Base-by-base conservation (phyloP, 2,113 vertebrate genomes). In the Progne subis region DNA sequence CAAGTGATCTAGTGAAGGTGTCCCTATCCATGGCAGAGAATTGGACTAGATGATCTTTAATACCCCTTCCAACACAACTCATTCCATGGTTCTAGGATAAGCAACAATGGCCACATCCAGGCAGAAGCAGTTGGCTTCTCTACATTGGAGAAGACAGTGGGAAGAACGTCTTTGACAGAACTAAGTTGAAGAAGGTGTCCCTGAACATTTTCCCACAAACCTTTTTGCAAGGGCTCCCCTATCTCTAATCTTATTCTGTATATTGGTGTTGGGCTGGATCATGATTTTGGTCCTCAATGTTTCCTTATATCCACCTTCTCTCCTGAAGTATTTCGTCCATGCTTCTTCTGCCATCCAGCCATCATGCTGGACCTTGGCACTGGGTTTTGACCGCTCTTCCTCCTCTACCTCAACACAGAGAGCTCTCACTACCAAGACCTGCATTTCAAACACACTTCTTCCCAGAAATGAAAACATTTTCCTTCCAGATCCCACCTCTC, bases 301-400 rank as follows among this genome's bases (percentile, higher is more conserved):
- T 86, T 65, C 19, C 19, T 85, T 60, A 55, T 37, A 15, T 31
- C 50, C 32, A 63, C 17, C 34, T 55, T 57, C 60, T 46, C 28
- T 75, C 47, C 44, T 41, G 28, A 75, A 3, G 1, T 20, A 20
- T 76, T 68, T 79, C 0, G 0, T 52, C 56, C 46, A 32, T 53
- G n/a, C 20, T 85, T 59, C 50, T 63, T 7, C 59, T 64, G 55
- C 18, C 67, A 21, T 29, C n/a, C 9, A 47, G 17, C 32, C 28
- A 11, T 12, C 12, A 23, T 0, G 2, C 15, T 53, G n/a, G 37
- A 34, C 18, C 18, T 61, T 2, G 1, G 28, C 52, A 28, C 55
- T 29, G 23, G 34, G 18, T 29, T 83, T 12, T 4, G 4, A 52
- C 15, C 19, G 80, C 72, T 63, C 25, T 64, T 61, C 24, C 23